Conservation (phyloP, 2,797 vertebrate genomes). For the Vireo griseus region DNA sequence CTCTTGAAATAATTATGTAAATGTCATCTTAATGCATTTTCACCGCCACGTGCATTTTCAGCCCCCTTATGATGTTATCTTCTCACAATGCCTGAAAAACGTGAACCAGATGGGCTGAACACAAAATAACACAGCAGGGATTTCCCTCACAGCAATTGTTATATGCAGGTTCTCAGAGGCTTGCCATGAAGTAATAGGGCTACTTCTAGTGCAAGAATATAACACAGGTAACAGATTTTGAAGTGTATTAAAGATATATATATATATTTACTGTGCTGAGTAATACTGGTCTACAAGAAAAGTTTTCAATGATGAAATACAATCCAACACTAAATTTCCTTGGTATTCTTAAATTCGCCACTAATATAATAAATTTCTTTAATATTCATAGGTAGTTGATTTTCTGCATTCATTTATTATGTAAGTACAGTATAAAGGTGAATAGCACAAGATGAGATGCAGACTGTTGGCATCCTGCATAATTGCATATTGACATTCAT, state of each 20-base stretch:
- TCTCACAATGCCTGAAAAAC: conserved; percentile 46
- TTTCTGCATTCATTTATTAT: neutral
- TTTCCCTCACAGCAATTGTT: conserved; percentile 3
- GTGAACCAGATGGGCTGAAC: conserved; percentile 36
- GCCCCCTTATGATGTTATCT: conserved; percentile 36
- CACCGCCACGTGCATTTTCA: neutral
- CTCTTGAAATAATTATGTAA: conserved; percentile 58
- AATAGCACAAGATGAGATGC: neutral
- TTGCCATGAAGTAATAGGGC: neutral
- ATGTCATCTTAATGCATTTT: conserved; percentile 51
- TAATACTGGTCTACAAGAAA: neutral
- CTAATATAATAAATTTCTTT: neutral
- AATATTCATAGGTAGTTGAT: neutral
- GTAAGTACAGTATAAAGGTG: neutral
- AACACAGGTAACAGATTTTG: neutral
- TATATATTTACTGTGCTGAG: neutral
- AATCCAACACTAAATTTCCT: neutral
- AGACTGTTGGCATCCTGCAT: neutral
- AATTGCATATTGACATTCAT: neutral
- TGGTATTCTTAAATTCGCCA: neutral
- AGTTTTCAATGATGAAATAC: neutral
- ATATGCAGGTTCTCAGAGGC: neutral
- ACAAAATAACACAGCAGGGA: conserved; percentile 30
- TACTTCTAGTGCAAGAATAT: neutral
- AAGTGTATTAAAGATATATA: neutral